Evolutionary conservation across 1,140 invertebrate species (phyloP), one percentile per base, ranked within the genome.

Genomic region (Drosophila carrolli): DNA sequence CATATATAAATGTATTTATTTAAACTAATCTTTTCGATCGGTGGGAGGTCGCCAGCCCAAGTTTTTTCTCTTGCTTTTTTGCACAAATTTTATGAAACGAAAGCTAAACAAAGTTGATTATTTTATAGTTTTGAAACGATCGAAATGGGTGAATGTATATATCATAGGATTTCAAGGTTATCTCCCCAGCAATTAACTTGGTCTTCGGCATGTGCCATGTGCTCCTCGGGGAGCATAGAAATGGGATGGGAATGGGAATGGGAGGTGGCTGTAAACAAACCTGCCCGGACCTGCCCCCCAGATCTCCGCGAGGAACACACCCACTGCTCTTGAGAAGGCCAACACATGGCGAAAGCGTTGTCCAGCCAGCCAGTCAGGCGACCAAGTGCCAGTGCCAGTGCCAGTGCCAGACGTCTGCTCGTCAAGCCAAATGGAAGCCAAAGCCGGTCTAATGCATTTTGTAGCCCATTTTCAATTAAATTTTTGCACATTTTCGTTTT

Each of bases 91-190:
- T 72, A 78, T 73, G 67, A 70, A 84, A 84, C 60, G 72, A 77
- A 89, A 84, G 76, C 66, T 89, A 88, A 88, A 88, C 84, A 88
- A 88, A 54, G 67, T 70, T 89, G 83, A 83, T 81, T 89, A 89
- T 89, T 89, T 89, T 89, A 89, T 89, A 89, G 84, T 81, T 81
- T 80, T 68, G 58, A 81, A 75, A 81, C 84, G 85, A 90, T 81
- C 84, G 58, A 77, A 77, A 88, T 70, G 81, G 51, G 53, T 47
- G 50, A 68, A 44, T 40, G 27, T 13, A 19, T 75, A 65, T 77
- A 80, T 59, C 56, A 57, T 60, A 65, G 56, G 50, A 75, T 68
- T 84, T 90, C 84, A 89, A 89, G 84, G 84, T 89, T 90, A 89
- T 19, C 19, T 19, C 65, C 77, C 78, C 85, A 84, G 83, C 81